phyloP scores from a whole-genome alignment of 2,797 vertebrate genomes.

The Vultur gryphus region DNA sequence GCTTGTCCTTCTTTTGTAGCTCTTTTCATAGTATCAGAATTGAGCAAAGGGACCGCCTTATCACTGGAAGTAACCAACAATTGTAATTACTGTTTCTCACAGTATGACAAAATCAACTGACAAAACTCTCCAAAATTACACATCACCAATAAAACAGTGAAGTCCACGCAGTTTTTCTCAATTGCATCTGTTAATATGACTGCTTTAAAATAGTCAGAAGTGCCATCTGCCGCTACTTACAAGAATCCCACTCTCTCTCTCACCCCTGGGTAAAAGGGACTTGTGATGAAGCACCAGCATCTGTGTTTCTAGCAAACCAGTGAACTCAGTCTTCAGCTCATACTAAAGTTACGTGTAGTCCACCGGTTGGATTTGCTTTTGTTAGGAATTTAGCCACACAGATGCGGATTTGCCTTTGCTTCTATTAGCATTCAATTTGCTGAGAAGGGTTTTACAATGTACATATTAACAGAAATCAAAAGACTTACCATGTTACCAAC shows the following conservation, averaged over 20 bases:
- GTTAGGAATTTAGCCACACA: not conserved
- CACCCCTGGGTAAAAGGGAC: not conserved
- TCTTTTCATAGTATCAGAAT: not conserved
- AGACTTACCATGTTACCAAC: not conserved
- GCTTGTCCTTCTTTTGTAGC: not conserved
- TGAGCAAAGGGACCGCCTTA: not conserved
- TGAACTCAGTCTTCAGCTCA: not conserved
- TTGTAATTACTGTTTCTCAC: not conserved
- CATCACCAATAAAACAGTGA: not conserved
- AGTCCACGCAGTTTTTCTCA: not conserved
- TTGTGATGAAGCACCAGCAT: not conserved
- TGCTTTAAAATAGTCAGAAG: constrained; percentile 4
- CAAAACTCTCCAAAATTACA: not conserved
- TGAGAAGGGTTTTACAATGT: not conserved
- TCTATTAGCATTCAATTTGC: not conserved
- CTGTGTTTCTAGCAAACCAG: constrained; percentile 6
- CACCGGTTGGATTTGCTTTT: not conserved
- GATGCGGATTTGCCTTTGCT: not conserved
- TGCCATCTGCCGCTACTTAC: constrained; percentile 20
- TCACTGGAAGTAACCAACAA: not conserved
- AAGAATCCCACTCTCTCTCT: not conserved
- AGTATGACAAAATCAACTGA: not conserved
- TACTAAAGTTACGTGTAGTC: not conserved
- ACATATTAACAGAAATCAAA: not conserved
- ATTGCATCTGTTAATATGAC: not conserved